These are phyloP conservation scores for Melolontha melolontha DNA, from an alignment of 2,888 invertebrate genomes.

Conservation along the genomic window DNA sequence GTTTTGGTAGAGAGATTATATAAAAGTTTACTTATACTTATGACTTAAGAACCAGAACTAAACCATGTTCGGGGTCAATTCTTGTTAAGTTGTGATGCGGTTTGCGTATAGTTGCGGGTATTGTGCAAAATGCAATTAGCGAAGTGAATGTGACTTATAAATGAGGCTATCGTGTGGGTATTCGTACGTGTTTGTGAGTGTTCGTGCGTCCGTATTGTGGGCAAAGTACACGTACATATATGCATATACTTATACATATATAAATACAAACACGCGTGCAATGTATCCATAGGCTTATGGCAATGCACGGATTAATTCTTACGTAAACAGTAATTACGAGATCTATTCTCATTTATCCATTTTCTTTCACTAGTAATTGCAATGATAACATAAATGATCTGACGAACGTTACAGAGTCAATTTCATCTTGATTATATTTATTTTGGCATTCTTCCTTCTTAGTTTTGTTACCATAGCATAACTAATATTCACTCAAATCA, in stretches of 20 bases:
- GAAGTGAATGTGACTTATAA: slow-evolving; percentile 57
- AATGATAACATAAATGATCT: slow-evolving; percentile 30
- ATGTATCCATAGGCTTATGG: slow-evolving; percentile 35
- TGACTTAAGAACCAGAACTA: too few species aligned
- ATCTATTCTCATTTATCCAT: slow-evolving; percentile 29
- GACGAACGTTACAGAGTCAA: slow-evolving; percentile 19
- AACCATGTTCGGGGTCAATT: slow-evolving; percentile 29
- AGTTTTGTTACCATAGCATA: too few species aligned
- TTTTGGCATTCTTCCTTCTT: too few species aligned
- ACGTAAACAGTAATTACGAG: slow-evolving; percentile 35
- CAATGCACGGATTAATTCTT: slow-evolving; percentile 46
- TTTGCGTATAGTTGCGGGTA: slow-evolving; percentile 54
- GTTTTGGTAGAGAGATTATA: too few species aligned
- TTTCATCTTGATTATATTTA: neutral
- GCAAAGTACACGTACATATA: too few species aligned
- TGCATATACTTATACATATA: too few species aligned
- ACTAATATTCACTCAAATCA: too few species aligned
- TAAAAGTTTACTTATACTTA: too few species aligned
- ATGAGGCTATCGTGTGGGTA: slow-evolving; percentile 57
- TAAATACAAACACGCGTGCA: too few species aligned
- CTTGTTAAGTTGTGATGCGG: slow-evolving; percentile 50
- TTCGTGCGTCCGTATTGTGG: too few species aligned
- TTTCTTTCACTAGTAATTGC: slow-evolving; percentile 35
- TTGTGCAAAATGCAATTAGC: slow-evolving; percentile 58
- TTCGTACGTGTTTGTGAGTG: slow-evolving; percentile 40